Conservation (phyloP, 2,113 vertebrate genomes). For the Geothlypis trichas region DNA sequence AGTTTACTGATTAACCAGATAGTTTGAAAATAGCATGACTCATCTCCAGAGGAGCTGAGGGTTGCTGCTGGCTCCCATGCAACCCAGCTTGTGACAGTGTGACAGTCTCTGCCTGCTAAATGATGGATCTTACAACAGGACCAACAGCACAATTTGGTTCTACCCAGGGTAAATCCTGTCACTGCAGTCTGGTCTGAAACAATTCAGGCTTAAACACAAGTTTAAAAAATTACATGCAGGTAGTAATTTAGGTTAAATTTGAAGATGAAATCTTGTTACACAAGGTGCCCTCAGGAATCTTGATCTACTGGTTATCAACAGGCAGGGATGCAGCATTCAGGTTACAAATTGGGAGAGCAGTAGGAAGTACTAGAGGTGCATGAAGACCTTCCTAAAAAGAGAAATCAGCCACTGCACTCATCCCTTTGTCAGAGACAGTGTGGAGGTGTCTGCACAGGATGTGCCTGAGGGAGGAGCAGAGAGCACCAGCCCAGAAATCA, state of each 20-base stretch:
- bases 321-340: conserved; percentile 75
- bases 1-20: conserved; percentile 25
- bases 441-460: conserved; percentile 44
- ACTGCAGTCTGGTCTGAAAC: background rate
- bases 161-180: background rate
- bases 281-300: conserved; percentile 42
- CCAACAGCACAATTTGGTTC: background rate
- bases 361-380: conserved; percentile 64
- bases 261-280: background rate
- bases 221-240: background rate
- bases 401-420: conserved; percentile 45
- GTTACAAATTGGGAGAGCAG: conserved; percentile 75
- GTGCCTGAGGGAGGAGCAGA: conserved; percentile 22
- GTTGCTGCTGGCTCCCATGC: background rate
- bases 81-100: background rate
- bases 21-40: conserved; percentile 36
- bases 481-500: background rate
- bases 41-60: background rate
- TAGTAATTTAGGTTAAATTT: background rate
- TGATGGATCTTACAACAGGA: background rate
- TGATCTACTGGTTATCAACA: conserved; percentile 70
- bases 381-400: conserved; percentile 65
- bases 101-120: background rate
- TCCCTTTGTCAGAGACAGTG: conserved; percentile 71
- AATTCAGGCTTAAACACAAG: background rate